Conservation (phyloP, 2,797 vertebrate genomes). For the Pseudomugil tenellus region DNA sequence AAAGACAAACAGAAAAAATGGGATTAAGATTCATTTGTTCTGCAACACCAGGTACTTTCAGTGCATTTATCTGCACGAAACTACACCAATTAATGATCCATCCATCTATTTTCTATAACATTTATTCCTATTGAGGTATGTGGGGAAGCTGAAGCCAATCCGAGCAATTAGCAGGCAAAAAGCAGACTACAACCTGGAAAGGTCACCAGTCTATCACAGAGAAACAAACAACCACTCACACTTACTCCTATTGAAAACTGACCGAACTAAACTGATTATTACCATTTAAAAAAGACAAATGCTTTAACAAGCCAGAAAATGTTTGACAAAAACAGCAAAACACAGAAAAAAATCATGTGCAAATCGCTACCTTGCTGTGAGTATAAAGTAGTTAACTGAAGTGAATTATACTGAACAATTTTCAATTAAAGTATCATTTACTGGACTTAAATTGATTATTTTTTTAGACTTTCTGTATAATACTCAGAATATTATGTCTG, state of each 20-base stretch:
- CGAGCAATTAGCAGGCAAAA: too few relatives aligned
- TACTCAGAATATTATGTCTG: not conserved
- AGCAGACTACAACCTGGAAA: too few relatives aligned
- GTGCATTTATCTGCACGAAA: not conserved
- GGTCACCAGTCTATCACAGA: too few relatives aligned
- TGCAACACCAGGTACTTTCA: not conserved
- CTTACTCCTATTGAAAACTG: too few relatives aligned
- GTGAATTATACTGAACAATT: not conserved
- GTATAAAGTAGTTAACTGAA: not conserved
- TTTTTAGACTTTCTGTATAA: not conserved
- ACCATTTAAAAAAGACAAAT: not conserved
- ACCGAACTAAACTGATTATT: conserved; percentile 2
- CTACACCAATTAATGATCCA: not conserved
- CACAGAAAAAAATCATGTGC: too few relatives aligned
- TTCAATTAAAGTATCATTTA: not conserved
- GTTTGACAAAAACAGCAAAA: not conserved
- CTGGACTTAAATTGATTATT: not conserved
- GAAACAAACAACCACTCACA: too few relatives aligned
- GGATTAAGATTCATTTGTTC: conserved; percentile 17
- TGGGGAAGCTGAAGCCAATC: too few relatives aligned
- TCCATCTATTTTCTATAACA: too few relatives aligned
- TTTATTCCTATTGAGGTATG: too few relatives aligned
- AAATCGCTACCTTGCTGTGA: not conserved
- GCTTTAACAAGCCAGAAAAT: not conserved
- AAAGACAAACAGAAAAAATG: conserved; percentile 12